Base-by-base conservation (phyloP, 2,888 invertebrate species). In the Rhaphigaster nebulosa region DNA sequence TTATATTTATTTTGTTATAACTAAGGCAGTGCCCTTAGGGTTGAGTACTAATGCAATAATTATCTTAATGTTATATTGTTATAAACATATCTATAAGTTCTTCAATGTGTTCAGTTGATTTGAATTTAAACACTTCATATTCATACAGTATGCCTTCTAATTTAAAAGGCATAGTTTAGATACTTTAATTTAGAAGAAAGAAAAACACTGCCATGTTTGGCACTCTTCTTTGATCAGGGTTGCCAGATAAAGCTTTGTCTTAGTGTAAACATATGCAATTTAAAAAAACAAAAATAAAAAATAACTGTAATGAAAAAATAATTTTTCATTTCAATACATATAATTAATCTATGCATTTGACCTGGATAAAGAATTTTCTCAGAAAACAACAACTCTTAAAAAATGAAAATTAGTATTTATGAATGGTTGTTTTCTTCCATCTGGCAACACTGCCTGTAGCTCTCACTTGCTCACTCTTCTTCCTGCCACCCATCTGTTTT, bases 391-490 rank as follows among this genome's bases (percentile, higher is more conserved):
- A 29, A 65, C 29, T 54, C 54, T 65, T 65, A 34, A 65, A 65
- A 65, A 65, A 56, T 60, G 56, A 41, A 45, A 50, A 60, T 20
- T n/a, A 26, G 23, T 26, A 34, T 20, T 50, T 50, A 76, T 45
- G 70, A 50, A 76, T 76, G 89, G 89, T 89, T 89, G 89, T 89
- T 89, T 89, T 89, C 52, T 89, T 89, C 76, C 89, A 89, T 60
- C 50, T 89, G 89, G 89, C 89, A 89, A 76, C 50, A 89, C 52
- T 89, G 89, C 89, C 89, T 76, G 18, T 70, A 45, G 52, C 50
- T 89, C 41, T 89, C 84, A 45, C 89, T 89, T 89, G 89, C 89
- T 89, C 89, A 89, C 76, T 76, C 89, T 89, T 89, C 89, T 89
- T 89, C 89, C 89, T 89, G 89, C 89, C 89, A 89, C 89, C 89